Evolutionary conservation across 1,140 invertebrate species (phyloP), one percentile per base, ranked within the genome.

Genomic region (Ditylenchus dipsaci): DNA sequence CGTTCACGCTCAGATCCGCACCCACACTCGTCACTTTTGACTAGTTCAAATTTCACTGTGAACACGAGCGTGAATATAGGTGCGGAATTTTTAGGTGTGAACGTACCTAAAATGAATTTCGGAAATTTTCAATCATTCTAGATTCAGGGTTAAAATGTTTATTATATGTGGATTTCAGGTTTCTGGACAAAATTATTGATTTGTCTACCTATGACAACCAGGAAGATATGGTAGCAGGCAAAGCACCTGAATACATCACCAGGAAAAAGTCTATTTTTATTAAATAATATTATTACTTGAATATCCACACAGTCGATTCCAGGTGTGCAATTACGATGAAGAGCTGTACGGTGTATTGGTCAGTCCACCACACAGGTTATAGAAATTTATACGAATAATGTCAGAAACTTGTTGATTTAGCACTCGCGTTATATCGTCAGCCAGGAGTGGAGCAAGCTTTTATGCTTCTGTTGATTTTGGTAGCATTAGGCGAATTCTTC

Each of bases 401-500:
- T 33, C 26, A 67, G 65, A 91, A 38, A 38, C 33, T 38, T 5
- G 33, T 38, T 38, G 3, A 5, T 38, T 38, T 53, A 53, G 49
- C 49, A 53, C 49, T 53, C 49, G 96, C 68, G 93, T n/a, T 97
- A 9, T 97, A 97, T 81, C 84, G 86, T 47, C 85, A 87, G 67
- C 87, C 91, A 82, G 93, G 95, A 79, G 93, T 98, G 1, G 89
- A 94, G 83, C 93, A 95, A 85, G 91, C 92, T 0, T 98, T 98
- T 86, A 94, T 97, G 83, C 87, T 97, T 15, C 85, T 95, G 8
- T 84, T 97, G 11, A 84, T 98, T 17, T 86, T 99, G 7, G 90
- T 97, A 0, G 88, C 95, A 7, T 90, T 97, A 23, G 95, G 95
- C 0, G 95, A 99, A 85, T 97, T 97, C 86, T 95, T 96, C 70